phyloP scores from a whole-genome alignment of 1,140 invertebrate genomes.

The Tetramorium simillimum region DNA sequence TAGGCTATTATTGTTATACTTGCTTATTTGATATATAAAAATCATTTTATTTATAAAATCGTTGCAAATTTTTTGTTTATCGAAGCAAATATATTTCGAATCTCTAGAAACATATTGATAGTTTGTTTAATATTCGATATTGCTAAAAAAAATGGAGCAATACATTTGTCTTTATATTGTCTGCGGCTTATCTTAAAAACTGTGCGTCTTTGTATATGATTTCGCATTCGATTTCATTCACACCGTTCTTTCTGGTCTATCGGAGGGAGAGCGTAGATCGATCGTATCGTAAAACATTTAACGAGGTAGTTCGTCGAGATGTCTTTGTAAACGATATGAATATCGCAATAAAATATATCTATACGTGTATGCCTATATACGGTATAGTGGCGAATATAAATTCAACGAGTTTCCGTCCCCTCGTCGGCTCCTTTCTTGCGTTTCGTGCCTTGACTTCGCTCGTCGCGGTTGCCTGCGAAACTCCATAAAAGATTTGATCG shows the following conservation, averaged over 20 bases:
- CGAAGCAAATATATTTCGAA: background rate
- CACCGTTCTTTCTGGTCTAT: constrained; percentile 40
- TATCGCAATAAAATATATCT: constrained; percentile 83
- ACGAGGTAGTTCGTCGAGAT: constrained; percentile 80
- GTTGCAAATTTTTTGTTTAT: background rate
- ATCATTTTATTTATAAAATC: background rate
- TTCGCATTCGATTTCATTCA: constrained; percentile 67
- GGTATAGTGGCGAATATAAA: constrained; percentile 69
- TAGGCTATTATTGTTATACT: background rate
- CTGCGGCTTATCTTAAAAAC: background rate
- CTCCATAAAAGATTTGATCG: constrained; percentile 69
- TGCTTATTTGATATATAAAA: background rate
- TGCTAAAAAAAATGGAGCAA: background rate
- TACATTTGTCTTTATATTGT: background rate
- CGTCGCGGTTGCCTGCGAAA: constrained; percentile 58
- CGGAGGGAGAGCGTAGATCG: constrained; percentile 63
- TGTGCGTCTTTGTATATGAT: constrained; percentile 42
- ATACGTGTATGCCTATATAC: constrained; percentile 63
- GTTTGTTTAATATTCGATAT: background rate
- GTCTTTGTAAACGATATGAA: constrained; percentile 84
- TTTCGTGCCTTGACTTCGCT: constrained; percentile 12
- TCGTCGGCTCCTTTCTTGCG: constrained; percentile 39
- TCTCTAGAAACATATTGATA: background rate
- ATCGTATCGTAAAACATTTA: constrained; percentile 83
- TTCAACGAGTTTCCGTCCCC: constrained; percentile 59